These are phyloP conservation scores for Bombus haemorrhoidalis DNA, from an alignment of 1,140 invertebrate species.

Conservation along the genomic window DNA sequence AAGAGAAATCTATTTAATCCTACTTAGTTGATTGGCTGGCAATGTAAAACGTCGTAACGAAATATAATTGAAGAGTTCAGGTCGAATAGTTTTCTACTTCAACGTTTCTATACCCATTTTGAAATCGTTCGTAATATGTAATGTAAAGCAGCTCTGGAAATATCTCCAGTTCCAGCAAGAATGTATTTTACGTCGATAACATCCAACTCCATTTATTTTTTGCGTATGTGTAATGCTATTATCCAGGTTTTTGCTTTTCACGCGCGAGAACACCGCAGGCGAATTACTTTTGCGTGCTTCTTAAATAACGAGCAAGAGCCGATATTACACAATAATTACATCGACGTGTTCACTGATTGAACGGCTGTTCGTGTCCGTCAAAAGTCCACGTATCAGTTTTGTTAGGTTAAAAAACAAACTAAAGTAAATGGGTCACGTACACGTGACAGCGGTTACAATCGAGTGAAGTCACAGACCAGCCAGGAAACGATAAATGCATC, in stretches of 20 bases:
- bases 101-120: not conserved
- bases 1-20: not conserved
- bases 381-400: not conserved
- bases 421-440: not conserved
- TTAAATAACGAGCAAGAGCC: not conserved
- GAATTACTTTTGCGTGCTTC: not conserved
- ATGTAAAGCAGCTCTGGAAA: not conserved
- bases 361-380: not conserved
- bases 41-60: not conserved
- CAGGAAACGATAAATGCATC: slow-evolving; percentile 39
- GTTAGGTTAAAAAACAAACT: not conserved
- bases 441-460: slow-evolving; percentile 22
- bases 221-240: not conserved
- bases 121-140: not conserved
- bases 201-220: not conserved
- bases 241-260: not conserved
- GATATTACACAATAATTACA: slow-evolving; percentile 8
- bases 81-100: not conserved
- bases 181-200: not conserved
- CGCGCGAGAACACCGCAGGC: not conserved
- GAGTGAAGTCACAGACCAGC: slow-evolving; percentile 14
- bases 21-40: not conserved
- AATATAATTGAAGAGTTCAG: not conserved
- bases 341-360: not conserved
- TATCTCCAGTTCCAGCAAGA: not conserved